phyloP scores from a whole-genome alignment of 2,113 vertebrate species.

The western clawed frog (Xenopus tropicalis) region DNA sequence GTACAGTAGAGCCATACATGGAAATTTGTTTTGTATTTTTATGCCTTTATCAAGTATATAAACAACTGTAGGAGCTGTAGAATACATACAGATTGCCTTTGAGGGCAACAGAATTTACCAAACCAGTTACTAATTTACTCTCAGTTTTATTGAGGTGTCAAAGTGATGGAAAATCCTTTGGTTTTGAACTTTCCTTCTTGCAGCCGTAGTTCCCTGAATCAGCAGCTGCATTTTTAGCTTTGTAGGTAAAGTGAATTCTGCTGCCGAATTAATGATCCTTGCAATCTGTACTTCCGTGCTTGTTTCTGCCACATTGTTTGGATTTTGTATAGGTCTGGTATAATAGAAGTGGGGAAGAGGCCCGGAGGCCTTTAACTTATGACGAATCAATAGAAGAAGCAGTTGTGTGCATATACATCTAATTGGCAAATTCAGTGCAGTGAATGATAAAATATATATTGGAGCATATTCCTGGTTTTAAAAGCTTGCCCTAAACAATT shows the following conservation, averaged over 20 bases:
- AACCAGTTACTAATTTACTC: slow-evolving; percentile 82
- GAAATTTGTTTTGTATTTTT: too few relatives aligned
- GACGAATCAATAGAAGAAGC: too few relatives aligned
- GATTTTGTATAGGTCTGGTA: slow-evolving; percentile 11
- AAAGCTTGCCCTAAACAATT: too few relatives aligned
- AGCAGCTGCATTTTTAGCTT: slow-evolving; percentile 63
- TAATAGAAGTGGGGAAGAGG: neutral
- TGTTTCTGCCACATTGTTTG: slow-evolving; percentile 49
- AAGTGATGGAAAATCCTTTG: slow-evolving; percentile 71
- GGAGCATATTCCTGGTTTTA: too few relatives aligned
- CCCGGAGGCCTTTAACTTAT: too few relatives aligned
- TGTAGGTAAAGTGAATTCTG: slow-evolving; percentile 33
- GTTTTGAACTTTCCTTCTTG: slow-evolving; percentile 52
- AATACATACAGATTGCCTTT: slow-evolving; percentile 6
- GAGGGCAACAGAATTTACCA: slow-evolving; percentile 58
- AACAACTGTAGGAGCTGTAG: too few relatives aligned
- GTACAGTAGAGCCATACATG: too few relatives aligned
- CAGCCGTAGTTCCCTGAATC: slow-evolving; percentile 62
- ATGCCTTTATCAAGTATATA: too few relatives aligned
- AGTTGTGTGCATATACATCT: too few relatives aligned
- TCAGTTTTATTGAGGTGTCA: slow-evolving; percentile 79
- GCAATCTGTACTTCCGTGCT: slow-evolving; percentile 56
- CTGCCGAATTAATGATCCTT: slow-evolving; percentile 58
- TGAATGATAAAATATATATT: too few relatives aligned
- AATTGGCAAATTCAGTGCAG: too few relatives aligned